Conservation (phyloP, 2,888 invertebrate genomes). For the Choristoneura rosaceana region DNA sequence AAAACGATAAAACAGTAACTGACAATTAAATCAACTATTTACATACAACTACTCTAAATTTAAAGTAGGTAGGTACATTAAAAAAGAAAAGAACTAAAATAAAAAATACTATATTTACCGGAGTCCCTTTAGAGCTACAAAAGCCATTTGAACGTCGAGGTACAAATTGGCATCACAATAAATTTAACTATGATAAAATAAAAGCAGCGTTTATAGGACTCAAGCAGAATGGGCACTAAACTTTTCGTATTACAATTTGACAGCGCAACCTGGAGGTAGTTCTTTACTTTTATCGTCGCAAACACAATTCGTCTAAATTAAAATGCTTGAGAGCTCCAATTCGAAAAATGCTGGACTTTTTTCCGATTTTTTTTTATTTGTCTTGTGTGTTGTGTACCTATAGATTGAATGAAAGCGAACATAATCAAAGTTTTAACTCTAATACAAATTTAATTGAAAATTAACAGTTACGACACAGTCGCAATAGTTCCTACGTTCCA, state of each 20-base stretch:
- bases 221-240: constrained; percentile 29
- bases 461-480: too few relatives aligned
- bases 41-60: too few relatives aligned
- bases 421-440: too few relatives aligned
- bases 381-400: too few relatives aligned
- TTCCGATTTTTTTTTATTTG: neutral
- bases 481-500: too few relatives aligned
- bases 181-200: constrained; percentile 33
- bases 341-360: neutral
- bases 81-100: too few relatives aligned
- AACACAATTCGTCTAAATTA: constrained; percentile 30
- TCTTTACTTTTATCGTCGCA: constrained; percentile 25
- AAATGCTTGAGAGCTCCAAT: constrained; percentile 7
- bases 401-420: too few relatives aligned
- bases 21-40: too few relatives aligned
- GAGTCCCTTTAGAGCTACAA: neutral
- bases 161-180: constrained; percentile 32
- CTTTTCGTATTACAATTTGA: constrained; percentile 33
- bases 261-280: constrained; percentile 32
- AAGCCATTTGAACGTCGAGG: constrained; percentile 10
- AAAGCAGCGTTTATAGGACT: constrained; percentile 36
- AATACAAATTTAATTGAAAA: too few relatives aligned
- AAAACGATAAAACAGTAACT: too few relatives aligned
- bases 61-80: too few relatives aligned
- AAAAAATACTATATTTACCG: too few relatives aligned